These are phyloP conservation scores for Omphaloscelis lunosa DNA, from an alignment of 2,888 invertebrate genomes.

Conservation along the genomic window DNA sequence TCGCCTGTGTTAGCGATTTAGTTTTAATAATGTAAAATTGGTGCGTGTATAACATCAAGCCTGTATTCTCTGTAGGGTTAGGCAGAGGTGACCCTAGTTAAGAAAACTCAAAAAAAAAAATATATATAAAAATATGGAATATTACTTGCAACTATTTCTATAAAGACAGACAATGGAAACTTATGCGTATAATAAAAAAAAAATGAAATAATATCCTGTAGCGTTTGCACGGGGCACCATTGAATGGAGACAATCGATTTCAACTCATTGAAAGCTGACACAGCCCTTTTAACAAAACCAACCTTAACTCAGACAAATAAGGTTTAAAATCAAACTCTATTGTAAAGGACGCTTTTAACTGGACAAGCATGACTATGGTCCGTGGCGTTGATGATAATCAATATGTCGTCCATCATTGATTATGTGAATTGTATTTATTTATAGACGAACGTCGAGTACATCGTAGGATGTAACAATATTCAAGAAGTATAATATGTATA, in stretches of 20 bases:
- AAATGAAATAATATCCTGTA: constrained; percentile 14
- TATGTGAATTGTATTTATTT: constrained; percentile 40
- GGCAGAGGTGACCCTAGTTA: not conserved
- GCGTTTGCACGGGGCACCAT: not conserved
- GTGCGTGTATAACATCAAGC: not conserved
- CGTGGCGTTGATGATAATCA: constrained; percentile 53
- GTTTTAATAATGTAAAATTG: not conserved
- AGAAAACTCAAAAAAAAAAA: not conserved
- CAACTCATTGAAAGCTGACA: constrained; percentile 29
- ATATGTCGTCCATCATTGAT: constrained; percentile 44
- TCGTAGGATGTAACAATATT: constrained; percentile 16
- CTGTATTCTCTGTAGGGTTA: not conserved
- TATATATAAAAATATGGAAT: no score
- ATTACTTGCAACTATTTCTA: not conserved
- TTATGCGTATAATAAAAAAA: not conserved
- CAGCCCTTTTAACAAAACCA: constrained; percentile 11
- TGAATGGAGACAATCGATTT: constrained; percentile 38
- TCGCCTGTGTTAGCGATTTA: not conserved
- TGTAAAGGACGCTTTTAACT: constrained; percentile 19
- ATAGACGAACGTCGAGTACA: not conserved
- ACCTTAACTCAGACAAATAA: constrained; percentile 34
- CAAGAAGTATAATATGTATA: no score
- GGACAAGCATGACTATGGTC: constrained; percentile 17
- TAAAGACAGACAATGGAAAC: not conserved
- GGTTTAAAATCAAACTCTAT: constrained; percentile 31